Base-by-base conservation (phyloP, 2,113 vertebrate genomes). In the Morone saxatilis region DNA sequence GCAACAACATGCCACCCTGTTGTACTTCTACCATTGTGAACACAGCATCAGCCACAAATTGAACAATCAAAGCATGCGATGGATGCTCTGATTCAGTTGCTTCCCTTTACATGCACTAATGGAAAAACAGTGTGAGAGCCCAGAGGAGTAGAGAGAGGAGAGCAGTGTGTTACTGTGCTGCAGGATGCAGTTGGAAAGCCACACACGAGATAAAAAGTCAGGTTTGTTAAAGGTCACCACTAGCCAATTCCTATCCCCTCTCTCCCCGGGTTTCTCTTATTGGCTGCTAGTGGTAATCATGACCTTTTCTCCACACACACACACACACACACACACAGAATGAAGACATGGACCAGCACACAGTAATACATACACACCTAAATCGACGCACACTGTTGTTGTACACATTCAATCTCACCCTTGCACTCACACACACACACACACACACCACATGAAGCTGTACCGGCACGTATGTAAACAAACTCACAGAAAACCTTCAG, bases 201-300 rank as follows among this genome's bases (percentile, higher is more conserved):
- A 70, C 81, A 81, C 67, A 67, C 48, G 5, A 79, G 84, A 86
- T 87, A 88, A 81, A 89, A 89, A 80, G 86, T 90, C 87, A 61
- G 85, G 76, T 91, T 89, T 93, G 88, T 86, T 90, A 93, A 93
- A 93, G 92, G 92, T 92, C 90, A 92, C 73, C 25, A 60, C 68
- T 19, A 73, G 89, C 90, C 87, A 85, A 71, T 86, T 90, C 83
- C 79, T 75, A 65, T 81, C 80, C 84, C 50, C 45, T 53, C 86
- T 65, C 86, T 89, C 86, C 45, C 67, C 31, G 78, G 90, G 82
- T 86, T 88, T 86, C 88, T 88, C 87, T 89, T 86, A 92, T 91
- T 92, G 92, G 89, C 88, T 93, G 88, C 83, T 83, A 47, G 85
- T 88, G 85, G 92, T 89, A 90, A 92, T 91, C 89, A 78, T 93